Evolutionary conservation across 2,113 vertebrate genomes (phyloP).

Genomic region (Melanocharis versteri): DNA sequence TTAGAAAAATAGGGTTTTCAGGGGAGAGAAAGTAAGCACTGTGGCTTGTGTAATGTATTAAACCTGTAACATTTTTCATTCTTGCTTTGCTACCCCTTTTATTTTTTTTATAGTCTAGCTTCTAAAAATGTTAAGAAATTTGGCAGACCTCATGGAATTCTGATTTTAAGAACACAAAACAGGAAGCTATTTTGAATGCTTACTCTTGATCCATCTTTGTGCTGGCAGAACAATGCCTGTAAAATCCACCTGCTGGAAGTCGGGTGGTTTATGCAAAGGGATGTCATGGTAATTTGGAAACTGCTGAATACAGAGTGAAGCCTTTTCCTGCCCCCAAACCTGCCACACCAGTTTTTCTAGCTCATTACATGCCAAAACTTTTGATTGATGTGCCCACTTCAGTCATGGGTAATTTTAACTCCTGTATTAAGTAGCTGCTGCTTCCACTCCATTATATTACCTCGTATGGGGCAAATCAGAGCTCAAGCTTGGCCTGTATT

Average conservation of each 20-base stretch:
- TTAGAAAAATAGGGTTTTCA: background rate
- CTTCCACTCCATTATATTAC: constrained; percentile 82
- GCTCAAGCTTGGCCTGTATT: constrained; percentile 61
- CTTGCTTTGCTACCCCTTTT: background rate
- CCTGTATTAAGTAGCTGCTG: constrained; percentile 86
- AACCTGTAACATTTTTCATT: background rate
- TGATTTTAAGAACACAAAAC: constrained; percentile 67
- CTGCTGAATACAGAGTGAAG: constrained; percentile 77
- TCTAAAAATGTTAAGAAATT: constrained; percentile 60
- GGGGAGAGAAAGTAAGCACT: background rate
- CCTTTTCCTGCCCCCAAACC: constrained; percentile 74
- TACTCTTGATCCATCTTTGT: constrained; percentile 74
- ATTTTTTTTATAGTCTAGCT: background rate
- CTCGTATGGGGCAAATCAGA: constrained; percentile 83
- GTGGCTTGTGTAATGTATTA: background rate
- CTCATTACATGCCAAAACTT: constrained; percentile 82
- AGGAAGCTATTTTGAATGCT: constrained; percentile 72
- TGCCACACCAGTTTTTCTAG: constrained; percentile 72
- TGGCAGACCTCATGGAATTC: constrained; percentile 34
- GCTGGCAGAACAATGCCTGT: constrained; percentile 70
- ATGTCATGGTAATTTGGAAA: constrained; percentile 82
- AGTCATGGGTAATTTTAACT: constrained; percentile 92
- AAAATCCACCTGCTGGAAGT: constrained; percentile 88
- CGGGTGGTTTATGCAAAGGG: constrained; percentile 82
- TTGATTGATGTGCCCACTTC: constrained; percentile 91